Evolutionary conservation across 2,888 invertebrate genomes (phyloP).

Genomic region (Microctonus hyperodae): DNA sequence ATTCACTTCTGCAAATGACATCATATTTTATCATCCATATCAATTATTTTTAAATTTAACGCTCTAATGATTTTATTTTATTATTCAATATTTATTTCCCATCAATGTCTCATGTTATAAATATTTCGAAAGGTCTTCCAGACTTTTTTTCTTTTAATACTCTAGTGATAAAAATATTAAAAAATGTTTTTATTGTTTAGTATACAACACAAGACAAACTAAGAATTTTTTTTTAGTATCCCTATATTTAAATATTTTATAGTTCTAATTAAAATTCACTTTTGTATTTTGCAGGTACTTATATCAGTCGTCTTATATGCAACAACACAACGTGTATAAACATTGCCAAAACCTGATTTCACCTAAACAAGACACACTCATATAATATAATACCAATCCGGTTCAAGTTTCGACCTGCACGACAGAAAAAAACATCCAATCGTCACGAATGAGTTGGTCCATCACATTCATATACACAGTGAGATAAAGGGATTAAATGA

Average conservation of each 20-base stretch:
- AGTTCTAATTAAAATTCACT: too few relatives aligned
- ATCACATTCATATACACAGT: neutral
- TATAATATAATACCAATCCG: constrained; percentile 22
- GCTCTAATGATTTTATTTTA: neutral
- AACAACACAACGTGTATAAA: too few relatives aligned
- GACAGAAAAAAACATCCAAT: neutral
- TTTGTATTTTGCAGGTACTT: too few relatives aligned
- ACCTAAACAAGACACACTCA: neutral
- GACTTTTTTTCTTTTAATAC: neutral
- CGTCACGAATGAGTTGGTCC: neutral
- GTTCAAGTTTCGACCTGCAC: neutral
- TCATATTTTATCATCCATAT: neutral
- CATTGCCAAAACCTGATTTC: constrained; percentile 41
- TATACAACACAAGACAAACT: too few relatives aligned
- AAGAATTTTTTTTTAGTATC: too few relatives aligned
- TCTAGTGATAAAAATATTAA: too few relatives aligned
- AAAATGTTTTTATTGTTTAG: too few relatives aligned
- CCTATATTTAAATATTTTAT: too few relatives aligned
- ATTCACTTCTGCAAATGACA: neutral
- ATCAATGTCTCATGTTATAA: neutral
- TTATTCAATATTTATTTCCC: neutral
- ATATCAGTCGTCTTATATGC: too few relatives aligned
- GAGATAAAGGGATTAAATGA: neutral
- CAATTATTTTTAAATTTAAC: neutral
- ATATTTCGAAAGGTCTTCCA: neutral